Evolutionary conservation across 2,113 vertebrate genomes (phyloP), one percentile per base, ranked within the genome.

Genomic region (Cheirogaleus medius): DNA sequence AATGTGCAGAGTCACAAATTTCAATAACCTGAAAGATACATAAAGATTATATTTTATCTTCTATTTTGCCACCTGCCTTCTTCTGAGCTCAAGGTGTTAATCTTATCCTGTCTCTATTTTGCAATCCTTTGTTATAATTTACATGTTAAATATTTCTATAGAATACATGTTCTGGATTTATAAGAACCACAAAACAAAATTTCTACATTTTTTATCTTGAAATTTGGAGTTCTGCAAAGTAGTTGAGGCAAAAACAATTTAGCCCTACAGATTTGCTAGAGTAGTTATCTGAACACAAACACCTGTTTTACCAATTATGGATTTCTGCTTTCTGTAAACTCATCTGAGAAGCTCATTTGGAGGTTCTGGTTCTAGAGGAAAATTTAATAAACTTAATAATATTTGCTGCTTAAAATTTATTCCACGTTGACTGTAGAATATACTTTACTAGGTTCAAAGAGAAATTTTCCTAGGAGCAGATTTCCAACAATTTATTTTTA

Each of bases 271-370:
- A 95, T 94, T 94, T 82, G 15, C 52, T 88, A 18, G 17, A 91
- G 23, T 91, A 39, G 1, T 94, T 95, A 78, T 96, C 89, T 87
- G 37, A 95, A 18, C 37, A 87, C 77, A 97, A 71, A 78, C 69
- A 90, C 69, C 90, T 96, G 80, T 97, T 98, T 97, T 84, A 77
- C 52, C 85, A 96, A 97, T 97, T 90, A 92, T 32, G 0, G 84
- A 74, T 93, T 94, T 97, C 97, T 98, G 97, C 39, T 97, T 95
- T 96, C 64, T 91, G 10, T 95, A 95, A 97, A 93, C 27, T 96
- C 29, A 82, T 88, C 39, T 92, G 82, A 91, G 58, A 89, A 94
- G 32, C 82, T 88, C 96, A 97, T 88, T 90, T 97, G 94, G 73
- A 84, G 95, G 81, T 93, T 96, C 95, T 95, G 76, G 49, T 97